Conservation (phyloP, 2,888 invertebrate species). For the Pammene aurita region DNA sequence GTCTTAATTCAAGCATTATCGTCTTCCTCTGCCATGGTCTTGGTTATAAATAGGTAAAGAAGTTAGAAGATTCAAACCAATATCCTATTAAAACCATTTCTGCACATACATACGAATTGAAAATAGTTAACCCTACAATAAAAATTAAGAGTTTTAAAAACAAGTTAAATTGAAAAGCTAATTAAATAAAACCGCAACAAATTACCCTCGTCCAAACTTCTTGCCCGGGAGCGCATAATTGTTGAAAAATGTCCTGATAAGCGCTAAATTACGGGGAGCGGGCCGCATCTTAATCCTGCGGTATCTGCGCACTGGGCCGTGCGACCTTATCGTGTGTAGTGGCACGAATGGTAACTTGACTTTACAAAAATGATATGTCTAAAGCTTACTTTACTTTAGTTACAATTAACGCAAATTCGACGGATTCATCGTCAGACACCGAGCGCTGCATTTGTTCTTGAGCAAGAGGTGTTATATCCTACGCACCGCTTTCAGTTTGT, state of each 20-base stretch:
- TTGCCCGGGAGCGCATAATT: conserved; percentile 47
- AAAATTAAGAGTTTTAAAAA: too few relatives aligned
- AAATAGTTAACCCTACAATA: too few relatives aligned
- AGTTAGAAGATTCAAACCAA: too few relatives aligned
- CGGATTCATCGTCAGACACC: not conserved
- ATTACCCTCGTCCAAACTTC: conserved; percentile 42
- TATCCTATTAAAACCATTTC: too few relatives aligned
- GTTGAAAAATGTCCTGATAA: conserved; percentile 63
- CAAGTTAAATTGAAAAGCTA: conserved; percentile 1
- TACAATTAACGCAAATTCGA: too few relatives aligned
- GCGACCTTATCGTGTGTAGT: conserved; percentile 18
- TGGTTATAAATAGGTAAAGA: too few relatives aligned
- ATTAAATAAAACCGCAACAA: conserved; percentile 33
- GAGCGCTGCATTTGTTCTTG: not conserved
- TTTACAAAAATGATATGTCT: not conserved
- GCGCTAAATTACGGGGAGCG: conserved; percentile 70
- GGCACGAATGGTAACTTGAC: not conserved
- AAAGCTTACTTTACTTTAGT: not conserved
- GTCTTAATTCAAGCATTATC: too few relatives aligned
- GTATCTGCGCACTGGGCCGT: conserved; percentile 17
- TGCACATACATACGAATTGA: too few relatives aligned
- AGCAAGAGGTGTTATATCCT: too few relatives aligned
- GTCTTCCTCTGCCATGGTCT: too few relatives aligned
- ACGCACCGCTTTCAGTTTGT: too few relatives aligned
- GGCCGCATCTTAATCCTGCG: conserved; percentile 47